phyloP scores from a whole-genome alignment of 2,888 invertebrate genomes.

The Galerucella nymphaeae region DNA sequence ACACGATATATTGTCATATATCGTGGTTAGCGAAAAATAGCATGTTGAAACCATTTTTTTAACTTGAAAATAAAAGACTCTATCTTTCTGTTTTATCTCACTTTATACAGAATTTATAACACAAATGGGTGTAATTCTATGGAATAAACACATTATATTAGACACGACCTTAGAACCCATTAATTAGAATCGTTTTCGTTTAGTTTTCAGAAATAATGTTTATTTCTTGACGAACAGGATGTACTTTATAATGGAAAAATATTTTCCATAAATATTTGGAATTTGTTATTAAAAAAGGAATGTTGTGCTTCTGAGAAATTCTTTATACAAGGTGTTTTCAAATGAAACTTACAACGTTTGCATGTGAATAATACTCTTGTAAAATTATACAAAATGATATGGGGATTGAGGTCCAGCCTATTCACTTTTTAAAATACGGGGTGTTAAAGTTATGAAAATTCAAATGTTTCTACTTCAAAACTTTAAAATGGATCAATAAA shows the following conservation, averaged over 20 bases:
- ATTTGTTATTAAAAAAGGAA: background rate
- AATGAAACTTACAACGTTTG: no score
- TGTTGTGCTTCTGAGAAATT: background rate
- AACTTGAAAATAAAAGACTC: background rate
- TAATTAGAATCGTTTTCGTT: background rate
- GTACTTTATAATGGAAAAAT: background rate
- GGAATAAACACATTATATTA: background rate
- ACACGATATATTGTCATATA: background rate
- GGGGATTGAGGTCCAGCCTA: no score
- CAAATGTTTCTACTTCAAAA: no score
- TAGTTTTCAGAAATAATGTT: background rate
- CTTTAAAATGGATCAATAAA: no score
- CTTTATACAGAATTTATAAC: background rate
- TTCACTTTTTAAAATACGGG: no score
- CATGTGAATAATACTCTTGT: no score
- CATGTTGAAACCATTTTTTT: background rate
- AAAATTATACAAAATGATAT: no score
- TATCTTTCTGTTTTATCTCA: background rate
- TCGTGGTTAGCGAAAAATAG: background rate
- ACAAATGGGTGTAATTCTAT: background rate
- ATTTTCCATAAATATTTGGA: background rate
- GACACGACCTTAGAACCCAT: conserved; percentile 3
- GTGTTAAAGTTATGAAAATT: no score
- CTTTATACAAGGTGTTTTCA: background rate
- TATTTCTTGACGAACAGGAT: background rate